Evolutionary conservation across 2,888 invertebrate genomes (phyloP).

Genomic region (Melanophora roralis): DNA sequence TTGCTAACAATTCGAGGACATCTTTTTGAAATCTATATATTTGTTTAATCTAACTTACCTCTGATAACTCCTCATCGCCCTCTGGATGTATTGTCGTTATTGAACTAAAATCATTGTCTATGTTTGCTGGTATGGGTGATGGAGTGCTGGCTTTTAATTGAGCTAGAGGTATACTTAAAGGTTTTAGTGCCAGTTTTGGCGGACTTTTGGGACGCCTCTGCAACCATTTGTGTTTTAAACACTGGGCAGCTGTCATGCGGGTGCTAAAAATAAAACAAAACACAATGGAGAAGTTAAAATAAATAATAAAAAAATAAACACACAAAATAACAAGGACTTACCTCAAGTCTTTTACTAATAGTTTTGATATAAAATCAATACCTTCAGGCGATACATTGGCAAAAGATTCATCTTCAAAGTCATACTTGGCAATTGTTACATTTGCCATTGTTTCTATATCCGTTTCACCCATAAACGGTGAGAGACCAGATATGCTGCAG

Average conservation of each 20-base stretch:
- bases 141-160: conserved; percentile 74
- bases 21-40: no score
- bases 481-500: conserved; percentile 91
- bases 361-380: conserved; percentile 95
- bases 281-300: conserved; percentile 2
- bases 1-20: no score
- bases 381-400: conserved; percentile 95
- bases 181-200: conserved; percentile 69
- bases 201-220: conserved; percentile 78
- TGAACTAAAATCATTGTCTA: conserved; percentile 39
- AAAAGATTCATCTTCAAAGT: conserved; percentile 98
- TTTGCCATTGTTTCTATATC: conserved; percentile 99
- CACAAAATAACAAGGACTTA: conserved; percentile 78
- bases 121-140: conserved; percentile 66
- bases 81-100: conserved; percentile 18
- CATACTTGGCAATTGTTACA: conserved; percentile 97
- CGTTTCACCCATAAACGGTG: conserved; percentile 98
- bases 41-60: conserved; percentile 52
- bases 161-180: conserved; percentile 69
- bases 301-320: background rate
- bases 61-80: conserved; percentile 38
- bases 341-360: conserved; percentile 94
- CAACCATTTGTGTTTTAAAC: conserved; percentile 93
- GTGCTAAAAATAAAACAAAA: conserved; percentile 79
- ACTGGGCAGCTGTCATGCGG: conserved; percentile 89